Conservation (phyloP, 2,797 vertebrate species). For the Steatocranus sp. region DNA sequence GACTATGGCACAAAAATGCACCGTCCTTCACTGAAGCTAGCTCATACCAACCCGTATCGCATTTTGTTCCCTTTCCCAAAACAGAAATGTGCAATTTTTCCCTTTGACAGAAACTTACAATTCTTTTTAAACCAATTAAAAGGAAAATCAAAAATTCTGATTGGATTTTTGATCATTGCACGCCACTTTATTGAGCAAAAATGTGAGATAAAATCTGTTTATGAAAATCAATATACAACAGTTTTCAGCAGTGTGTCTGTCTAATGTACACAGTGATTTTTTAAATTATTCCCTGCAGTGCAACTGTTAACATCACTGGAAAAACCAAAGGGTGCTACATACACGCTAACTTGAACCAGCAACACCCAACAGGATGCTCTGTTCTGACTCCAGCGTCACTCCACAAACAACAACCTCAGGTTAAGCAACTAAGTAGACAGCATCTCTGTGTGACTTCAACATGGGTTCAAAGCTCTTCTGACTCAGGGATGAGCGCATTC, state of each 20-base stretch:
- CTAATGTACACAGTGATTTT: background rate
- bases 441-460: conserved; percentile 39
- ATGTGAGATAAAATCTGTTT: conserved; percentile 30
- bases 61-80: background rate
- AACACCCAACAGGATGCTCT: background rate
- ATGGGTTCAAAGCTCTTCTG: conserved; percentile 88
- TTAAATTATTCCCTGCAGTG: conserved; percentile 2
- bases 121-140: background rate
- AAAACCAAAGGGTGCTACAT: background rate
- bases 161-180: background rate
- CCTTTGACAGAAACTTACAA: background rate
- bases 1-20: background rate
- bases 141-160: background rate
- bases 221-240: conserved; percentile 54
- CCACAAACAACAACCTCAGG: background rate
- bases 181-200: conserved; percentile 49
- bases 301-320: background rate
- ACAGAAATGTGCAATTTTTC: background rate
- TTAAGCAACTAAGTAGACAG: conserved; percentile 20
- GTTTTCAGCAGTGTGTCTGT: background rate
- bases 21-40: conserved; percentile 21
- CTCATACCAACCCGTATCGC: background rate
- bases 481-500: conserved; percentile 81
- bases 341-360: background rate
- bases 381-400: background rate